Conservation (phyloP, 1,140 invertebrate species). For the Pseudomyrmex gracilis region DNA sequence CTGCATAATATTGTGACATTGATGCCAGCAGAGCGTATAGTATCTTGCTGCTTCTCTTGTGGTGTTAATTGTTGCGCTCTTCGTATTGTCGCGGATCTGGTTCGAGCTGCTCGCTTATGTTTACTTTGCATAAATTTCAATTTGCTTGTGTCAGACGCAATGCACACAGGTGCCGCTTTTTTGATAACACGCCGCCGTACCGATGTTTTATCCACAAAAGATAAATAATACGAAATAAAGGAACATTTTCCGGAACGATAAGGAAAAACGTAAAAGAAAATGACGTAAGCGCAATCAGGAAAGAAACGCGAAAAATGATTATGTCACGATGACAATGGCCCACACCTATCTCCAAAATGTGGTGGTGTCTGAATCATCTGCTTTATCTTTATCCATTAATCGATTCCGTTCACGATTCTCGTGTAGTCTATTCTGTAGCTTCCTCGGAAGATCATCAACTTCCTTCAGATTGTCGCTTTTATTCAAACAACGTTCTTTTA, state of each 20-base stretch:
- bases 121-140: slow-evolving; percentile 67
- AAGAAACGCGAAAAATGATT: no score
- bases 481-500: slow-evolving; percentile 55
- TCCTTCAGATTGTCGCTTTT: slow-evolving; percentile 69
- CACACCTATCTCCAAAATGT: background rate
- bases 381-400: slow-evolving; percentile 55
- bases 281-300: no score
- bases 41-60: slow-evolving; percentile 4
- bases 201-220: slow-evolving; percentile 8
- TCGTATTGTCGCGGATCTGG: slow-evolving; percentile 49
- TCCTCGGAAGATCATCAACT: slow-evolving; percentile 58
- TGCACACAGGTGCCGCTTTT: background rate
- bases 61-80: slow-evolving; percentile 46
- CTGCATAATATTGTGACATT: slow-evolving; percentile 12
- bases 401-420: slow-evolving; percentile 65
- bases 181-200: slow-evolving; percentile 29
- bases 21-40: background rate
- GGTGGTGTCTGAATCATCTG: slow-evolving; percentile 39
- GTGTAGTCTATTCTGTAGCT: background rate
- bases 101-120: slow-evolving; percentile 60
- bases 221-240: background rate
- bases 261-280: no score
- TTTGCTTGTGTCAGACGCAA: slow-evolving; percentile 8
- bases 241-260: no score
- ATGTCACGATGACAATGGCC: no score